Evolutionary conservation across 2,888 invertebrate genomes (phyloP), one percentile per base, ranked within the genome.

Genomic region (Apomyelois bistriatella): DNA sequence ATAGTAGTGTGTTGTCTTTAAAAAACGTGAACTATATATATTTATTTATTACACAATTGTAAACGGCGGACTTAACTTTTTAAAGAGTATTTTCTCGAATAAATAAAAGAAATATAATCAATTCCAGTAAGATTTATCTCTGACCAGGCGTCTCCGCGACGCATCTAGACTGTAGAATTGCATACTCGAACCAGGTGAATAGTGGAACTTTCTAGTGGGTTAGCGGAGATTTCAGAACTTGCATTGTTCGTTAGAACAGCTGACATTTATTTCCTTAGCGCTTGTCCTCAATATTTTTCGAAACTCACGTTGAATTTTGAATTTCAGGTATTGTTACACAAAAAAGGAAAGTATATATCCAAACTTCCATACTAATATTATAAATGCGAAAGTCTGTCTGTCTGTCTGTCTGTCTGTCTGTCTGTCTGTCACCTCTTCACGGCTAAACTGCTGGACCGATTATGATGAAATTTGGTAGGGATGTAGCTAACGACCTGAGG

Each of bases 161-260:
- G 40, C 40, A 40, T 16, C 13, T 13, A 38, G 38, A 38, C 40
- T 12, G 2, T 30, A 28, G 12, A 43, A 13, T 13, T 43, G 43
- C 28, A 43, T 41, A 41, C 30, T 43, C 12, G 12, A 43, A 43
- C 13, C 43, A 43, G 28, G 43, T 43, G 42, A 43, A 28, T 7
- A 22, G 42, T 8, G 30, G 28, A 43, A 43, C 28, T 43, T 30
- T 28, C 30, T 30, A 43, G 28, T 43, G 13, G 16, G 40, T 40
- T 40, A 40, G 40, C 16, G 40, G 15, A 30, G n/a, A 30, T 30
- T 43, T 28, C 12, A 28, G 42, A 43, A 43, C 43, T 30, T 12
- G 12, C 43, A 43, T 43, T 43, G 43, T 43, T 43, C 43, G 43
- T 43, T 43, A 43, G 43, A 22, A 13, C 28, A 43, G 43, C 43